Conservation (phyloP, 2,113 vertebrate genomes). For the Poeciliopsis turrubarensis region DNA sequence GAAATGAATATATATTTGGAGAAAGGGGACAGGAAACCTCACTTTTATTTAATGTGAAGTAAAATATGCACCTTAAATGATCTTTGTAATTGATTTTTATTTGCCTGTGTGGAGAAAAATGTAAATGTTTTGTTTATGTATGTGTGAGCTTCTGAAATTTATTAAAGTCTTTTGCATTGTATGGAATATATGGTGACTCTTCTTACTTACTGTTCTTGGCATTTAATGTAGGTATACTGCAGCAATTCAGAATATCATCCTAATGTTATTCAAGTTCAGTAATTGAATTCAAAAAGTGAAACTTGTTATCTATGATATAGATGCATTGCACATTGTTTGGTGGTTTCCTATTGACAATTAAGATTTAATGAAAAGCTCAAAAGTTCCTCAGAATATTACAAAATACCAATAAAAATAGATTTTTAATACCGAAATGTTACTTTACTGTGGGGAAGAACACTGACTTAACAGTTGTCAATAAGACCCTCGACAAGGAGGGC, state of each 20-base stretch:
- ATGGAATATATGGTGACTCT: slow-evolving; percentile 77
- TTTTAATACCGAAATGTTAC: too few relatives aligned
- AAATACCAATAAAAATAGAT: background rate
- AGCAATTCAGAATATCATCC: too few relatives aligned
- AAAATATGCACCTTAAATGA: slow-evolving; percentile 84
- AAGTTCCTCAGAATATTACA: background rate
- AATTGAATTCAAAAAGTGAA: background rate
- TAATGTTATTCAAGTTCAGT: background rate
- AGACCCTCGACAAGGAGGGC: too few relatives aligned
- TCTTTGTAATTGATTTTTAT: slow-evolving; percentile 83
- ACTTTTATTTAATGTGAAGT: slow-evolving; percentile 83
- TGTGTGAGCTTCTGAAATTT: slow-evolving; percentile 85
- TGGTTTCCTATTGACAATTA: background rate
- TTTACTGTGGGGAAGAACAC: too few relatives aligned
- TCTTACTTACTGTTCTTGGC: slow-evolving; percentile 67
- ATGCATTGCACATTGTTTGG: background rate
- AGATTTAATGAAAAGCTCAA: background rate
- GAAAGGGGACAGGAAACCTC: slow-evolving; percentile 71
- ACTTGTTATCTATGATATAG: background rate
- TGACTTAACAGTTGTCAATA: too few relatives aligned
- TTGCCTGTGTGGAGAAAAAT: slow-evolving; percentile 83
- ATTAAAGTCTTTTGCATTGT: slow-evolving; percentile 89
- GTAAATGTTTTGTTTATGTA: slow-evolving; percentile 85
- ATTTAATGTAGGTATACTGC: background rate
- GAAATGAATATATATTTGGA: slow-evolving; percentile 44